These are phyloP conservation scores for Dasypogon diadema DNA, from an alignment of 2,888 invertebrate genomes.

Conservation along the genomic window DNA sequence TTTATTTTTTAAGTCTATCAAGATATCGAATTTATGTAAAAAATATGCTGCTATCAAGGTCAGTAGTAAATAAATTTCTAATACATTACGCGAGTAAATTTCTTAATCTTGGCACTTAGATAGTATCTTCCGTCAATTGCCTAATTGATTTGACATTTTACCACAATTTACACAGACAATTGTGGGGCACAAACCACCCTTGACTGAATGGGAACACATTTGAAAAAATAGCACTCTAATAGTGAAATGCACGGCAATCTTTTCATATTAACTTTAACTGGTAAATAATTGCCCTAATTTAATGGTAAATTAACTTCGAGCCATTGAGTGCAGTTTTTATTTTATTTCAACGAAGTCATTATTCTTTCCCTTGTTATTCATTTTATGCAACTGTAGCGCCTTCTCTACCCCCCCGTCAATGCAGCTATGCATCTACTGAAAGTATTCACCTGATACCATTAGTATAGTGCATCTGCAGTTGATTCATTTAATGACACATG, in stretches of 20 bases:
- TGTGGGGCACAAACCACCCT: no score
- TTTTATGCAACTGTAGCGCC: neutral
- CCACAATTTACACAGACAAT: no score
- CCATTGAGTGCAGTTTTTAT: slow-evolving; percentile 35
- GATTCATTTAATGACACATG: neutral
- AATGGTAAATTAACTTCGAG: slow-evolving; percentile 18
- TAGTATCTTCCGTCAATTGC: no score
- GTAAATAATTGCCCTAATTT: slow-evolving; percentile 39
- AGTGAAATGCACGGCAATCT: slow-evolving; percentile 17
- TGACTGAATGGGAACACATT: slow-evolving; percentile 10
- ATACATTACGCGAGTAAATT: no score
- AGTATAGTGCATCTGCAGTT: neutral
- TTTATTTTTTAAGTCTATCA: no score
- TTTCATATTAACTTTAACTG: slow-evolving; percentile 35
- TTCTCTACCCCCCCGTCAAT: neutral
- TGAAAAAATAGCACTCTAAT: neutral
- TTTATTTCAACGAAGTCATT: slow-evolving; percentile 6
- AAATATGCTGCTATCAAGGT: no score
- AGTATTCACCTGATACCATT: neutral
- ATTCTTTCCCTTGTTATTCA: neutral
- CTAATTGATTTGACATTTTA: no score
- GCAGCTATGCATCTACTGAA: neutral
- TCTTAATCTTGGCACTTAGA: no score
- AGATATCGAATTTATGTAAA: no score
- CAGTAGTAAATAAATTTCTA: no score